These are phyloP conservation scores for Laticauda laticaudata DNA, from an alignment of 2,113 vertebrate species.

Conservation along the genomic window DNA sequence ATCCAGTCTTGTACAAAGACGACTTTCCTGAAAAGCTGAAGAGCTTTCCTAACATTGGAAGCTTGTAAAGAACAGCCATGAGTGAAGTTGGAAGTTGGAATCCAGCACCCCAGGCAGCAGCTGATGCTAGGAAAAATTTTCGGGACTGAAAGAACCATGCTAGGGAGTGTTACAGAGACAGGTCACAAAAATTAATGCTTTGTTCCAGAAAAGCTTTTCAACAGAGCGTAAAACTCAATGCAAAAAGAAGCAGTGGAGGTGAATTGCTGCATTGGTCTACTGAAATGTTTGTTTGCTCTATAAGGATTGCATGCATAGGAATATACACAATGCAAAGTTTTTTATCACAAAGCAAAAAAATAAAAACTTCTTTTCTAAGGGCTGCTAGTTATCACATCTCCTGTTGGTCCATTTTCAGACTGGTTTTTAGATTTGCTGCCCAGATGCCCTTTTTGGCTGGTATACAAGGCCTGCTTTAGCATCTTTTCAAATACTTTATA, in stretches of 20 bases:
- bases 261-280: not conserved
- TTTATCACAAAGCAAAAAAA: conserved; percentile 6
- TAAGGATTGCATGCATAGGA: not conserved
- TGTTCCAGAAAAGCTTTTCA: not conserved
- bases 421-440: not conserved
- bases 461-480: not conserved
- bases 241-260: not conserved
- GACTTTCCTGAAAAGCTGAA: conserved; percentile 98
- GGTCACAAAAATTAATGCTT: not conserved
- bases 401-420: conserved; percentile 25
- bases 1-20: conserved; percentile 96
- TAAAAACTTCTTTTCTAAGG: not conserved
- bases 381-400: conserved; percentile 9
- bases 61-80: conserved; percentile 74
- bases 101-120: not conserved
- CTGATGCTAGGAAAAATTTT: conserved; percentile 16
- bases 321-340: conserved; percentile 4
- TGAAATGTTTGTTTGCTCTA: conserved; percentile 14
- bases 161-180: not conserved
- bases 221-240: not conserved
- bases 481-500: conserved; percentile 21
- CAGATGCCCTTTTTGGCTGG: not conserved
- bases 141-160: not conserved
- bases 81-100: not conserved
- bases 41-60: conserved; percentile 98